A percentile compares a stretch with the other conserved stretches of the same genome.
Evolutionary conservation across 2,113 vertebrate genomes (phyloP).

Genomic region (Cyanocitta stelleri): DNA sequence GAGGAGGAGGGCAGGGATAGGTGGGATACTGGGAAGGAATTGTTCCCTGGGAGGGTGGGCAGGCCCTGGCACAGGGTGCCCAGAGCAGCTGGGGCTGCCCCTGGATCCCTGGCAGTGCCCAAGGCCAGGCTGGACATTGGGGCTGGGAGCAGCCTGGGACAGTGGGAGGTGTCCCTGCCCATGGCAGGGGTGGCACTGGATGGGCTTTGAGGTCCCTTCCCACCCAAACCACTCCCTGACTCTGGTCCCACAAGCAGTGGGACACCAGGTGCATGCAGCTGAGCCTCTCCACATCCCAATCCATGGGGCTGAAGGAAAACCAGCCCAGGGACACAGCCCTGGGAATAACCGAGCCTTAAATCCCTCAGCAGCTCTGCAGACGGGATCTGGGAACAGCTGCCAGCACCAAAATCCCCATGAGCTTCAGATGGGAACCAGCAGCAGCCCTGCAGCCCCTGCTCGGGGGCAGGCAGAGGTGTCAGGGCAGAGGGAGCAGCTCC

Average conservation of each 20-base stretch:
- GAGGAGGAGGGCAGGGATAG: neutral
- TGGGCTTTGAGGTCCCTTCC: neutral
- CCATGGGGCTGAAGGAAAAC: neutral
- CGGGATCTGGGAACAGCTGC: neutral
- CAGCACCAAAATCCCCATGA: neutral
- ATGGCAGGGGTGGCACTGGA: too few relatives aligned
- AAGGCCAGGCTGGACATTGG: neutral
- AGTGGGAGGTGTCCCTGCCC: neutral
- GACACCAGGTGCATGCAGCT: neutral
- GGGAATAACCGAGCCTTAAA: neutral
- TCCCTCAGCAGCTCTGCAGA: neutral
- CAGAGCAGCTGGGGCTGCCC: neutral
- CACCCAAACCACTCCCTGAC: neutral
- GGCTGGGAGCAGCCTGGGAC: neutral
- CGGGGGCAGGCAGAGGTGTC: fast-evolving
- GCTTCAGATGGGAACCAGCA: neutral
- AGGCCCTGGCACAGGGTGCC: neutral
- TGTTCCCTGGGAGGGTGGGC: neutral
- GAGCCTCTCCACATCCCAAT: neutral
- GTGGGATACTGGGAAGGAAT: neutral
- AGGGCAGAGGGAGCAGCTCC: neutral
- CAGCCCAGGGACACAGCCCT: neutral
- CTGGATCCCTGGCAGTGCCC: neutral
- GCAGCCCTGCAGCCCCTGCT: neutral
- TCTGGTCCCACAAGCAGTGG: neutral